These are phyloP conservation scores for Orgyia antiqua DNA, from an alignment of 2,888 invertebrate genomes.

Conservation along the genomic window DNA sequence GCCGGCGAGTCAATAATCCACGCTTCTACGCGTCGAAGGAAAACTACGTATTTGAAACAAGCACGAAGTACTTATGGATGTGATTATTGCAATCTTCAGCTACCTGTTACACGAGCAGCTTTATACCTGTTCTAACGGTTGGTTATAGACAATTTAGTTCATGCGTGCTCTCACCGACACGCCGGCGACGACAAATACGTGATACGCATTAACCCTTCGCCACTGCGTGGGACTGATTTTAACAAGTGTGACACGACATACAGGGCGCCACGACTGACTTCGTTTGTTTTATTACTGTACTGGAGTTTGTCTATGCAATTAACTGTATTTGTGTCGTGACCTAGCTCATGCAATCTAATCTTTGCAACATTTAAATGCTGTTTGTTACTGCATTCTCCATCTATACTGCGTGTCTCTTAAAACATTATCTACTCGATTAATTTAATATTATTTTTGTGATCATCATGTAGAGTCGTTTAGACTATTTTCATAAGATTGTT, in stretches of 20 bases:
- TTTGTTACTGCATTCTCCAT: no score
- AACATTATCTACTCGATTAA: no score
- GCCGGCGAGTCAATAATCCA: constrained; percentile 16
- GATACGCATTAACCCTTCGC: constrained; percentile 25
- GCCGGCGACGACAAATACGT: constrained; percentile 26
- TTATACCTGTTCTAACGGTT: constrained; percentile 39
- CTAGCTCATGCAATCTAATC: constrained; percentile 32
- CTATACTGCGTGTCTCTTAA: no score
- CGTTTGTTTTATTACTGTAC: constrained; percentile 29
- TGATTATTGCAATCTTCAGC: constrained; percentile 40
- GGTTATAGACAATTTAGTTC: constrained; percentile 40
- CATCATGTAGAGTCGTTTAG: no score
- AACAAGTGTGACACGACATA: constrained; percentile 12
- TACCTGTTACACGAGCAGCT: constrained; percentile 38
- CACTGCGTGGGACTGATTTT: constrained; percentile 7
- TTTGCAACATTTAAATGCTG: no score
- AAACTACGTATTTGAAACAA: constrained; percentile 19
- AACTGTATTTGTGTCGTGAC: constrained; percentile 20
- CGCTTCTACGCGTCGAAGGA: constrained; percentile 13
- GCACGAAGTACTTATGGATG: constrained; percentile 19
- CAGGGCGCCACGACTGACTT: constrained; percentile 29
- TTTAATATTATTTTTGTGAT: no score
- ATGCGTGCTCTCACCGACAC: constrained; percentile 28
- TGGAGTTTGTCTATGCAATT: constrained; percentile 16
- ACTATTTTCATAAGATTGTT: no score